A percentile compares a stretch with the other conserved stretches of the same genome.
Conservation (phyloP, 2,797 vertebrate species). For the Catostomus latipinnis region DNA sequence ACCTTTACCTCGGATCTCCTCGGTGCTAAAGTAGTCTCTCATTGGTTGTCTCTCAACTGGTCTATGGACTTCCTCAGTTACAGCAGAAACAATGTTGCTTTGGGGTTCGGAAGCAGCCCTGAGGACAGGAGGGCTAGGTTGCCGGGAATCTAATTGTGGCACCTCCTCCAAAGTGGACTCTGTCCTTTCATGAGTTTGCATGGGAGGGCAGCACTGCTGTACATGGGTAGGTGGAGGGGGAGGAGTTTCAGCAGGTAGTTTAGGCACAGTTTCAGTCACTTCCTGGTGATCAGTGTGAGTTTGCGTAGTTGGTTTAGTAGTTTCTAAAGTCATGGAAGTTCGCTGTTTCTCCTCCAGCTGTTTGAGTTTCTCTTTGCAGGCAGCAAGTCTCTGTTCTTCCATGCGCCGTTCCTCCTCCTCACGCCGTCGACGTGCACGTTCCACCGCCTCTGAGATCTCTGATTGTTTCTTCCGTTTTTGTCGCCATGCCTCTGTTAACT, state of each 20-base stretch:
- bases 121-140: constrained; percentile 72
- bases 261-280: constrained; percentile 49
- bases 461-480: constrained; percentile 93
- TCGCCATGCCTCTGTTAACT: constrained; percentile 93
- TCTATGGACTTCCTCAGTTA: constrained; percentile 57
- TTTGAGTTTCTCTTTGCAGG: constrained; percentile 97
- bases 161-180: constrained; percentile 72
- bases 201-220: constrained; percentile 42
- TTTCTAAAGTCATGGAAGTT: constrained; percentile 56
- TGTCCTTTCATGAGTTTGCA: constrained; percentile 52
- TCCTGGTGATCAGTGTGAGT: constrained; percentile 34
- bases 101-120: constrained; percentile 69
- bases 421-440: constrained; percentile 90
- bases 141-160: constrained; percentile 64
- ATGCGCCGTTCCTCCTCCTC: constrained; percentile 95
- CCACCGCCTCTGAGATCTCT: constrained; percentile 93
- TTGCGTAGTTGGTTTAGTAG: constrained; percentile 36
- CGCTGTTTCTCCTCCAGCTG: constrained; percentile 92
- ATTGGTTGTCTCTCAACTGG: constrained; percentile 74
- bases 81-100: constrained; percentile 47
- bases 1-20: constrained; percentile 76
- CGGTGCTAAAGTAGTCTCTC: constrained; percentile 76
- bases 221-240: constrained; percentile 23
- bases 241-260: constrained; percentile 44
- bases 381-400: constrained; percentile 96